Evolutionary conservation across 2,797 vertebrate genomes (phyloP), one percentile per base, ranked within the genome.

Genomic region (Emys orbicularis): DNA sequence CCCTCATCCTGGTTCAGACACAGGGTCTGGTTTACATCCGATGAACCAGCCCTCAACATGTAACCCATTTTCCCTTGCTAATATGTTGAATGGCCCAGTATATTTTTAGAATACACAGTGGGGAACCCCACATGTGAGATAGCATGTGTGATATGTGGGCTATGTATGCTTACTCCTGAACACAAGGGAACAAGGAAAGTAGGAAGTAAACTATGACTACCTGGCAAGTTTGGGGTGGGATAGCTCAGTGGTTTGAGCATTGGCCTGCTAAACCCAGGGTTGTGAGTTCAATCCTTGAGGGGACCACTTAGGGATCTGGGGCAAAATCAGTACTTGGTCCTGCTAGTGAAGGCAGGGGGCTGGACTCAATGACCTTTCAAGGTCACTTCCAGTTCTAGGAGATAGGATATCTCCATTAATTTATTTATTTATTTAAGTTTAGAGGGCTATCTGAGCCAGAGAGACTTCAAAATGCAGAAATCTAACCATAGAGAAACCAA

Each of bases 201-300:
- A 15, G 0, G 0, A 80, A 95, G 65, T 37, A 52, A 1, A 0
- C 82, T 23, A 0, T 57, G n/a, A 7, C 0, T 44, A 11, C 13
- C 81, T 90, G 79, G 19, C 49, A 59, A 76, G 49, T 47, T 54
- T 77, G 44, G 44, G 7, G 44, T 44, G 44, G 44, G 44, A 44
- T 44, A 44, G 44, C 44, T 44, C 44, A 44, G 44, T 44, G 44
- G 44, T 44, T 44, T 44, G 44, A 8, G 44, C 44, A 44, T 44
- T 44, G 44, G 44, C 44, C 44, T 44, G 44, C 44, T 44, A 44
- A 44, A 44, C 7, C 44, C 44, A 44, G 44, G 7, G 7, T 44
- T 44, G 44, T 8, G 44, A 44, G 44, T 44, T 44, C 44, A 44
- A 8, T 44, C 44, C 44, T 44, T 44, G 44, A 44, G 44, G 44